Evolutionary conservation across 2,113 vertebrate species (phyloP).

Genomic region (Nyctereutes procyonoides): DNA sequence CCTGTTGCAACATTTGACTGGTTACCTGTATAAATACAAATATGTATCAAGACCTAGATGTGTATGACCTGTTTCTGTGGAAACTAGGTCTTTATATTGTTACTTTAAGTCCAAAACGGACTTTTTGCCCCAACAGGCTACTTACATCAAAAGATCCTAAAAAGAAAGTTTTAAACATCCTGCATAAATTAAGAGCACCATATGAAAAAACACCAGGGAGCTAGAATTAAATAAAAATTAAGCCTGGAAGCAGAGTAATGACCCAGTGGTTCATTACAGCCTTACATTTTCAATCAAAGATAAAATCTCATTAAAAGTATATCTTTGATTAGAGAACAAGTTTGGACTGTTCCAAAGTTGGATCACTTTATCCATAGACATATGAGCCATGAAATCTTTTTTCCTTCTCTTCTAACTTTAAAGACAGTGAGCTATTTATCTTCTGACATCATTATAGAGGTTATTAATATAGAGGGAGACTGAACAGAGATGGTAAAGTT

Average conservation of each 20-base stretch:
- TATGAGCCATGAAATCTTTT: neutral
- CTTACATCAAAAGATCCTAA: constrained; percentile 44
- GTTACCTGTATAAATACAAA: neutral
- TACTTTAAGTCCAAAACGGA: constrained; percentile 25
- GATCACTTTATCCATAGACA: constrained; percentile 26
- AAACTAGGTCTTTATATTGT: constrained; percentile 13
- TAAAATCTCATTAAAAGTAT: constrained; percentile 74
- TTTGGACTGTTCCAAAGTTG: constrained; percentile 52
- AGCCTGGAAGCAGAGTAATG: constrained; percentile 61
- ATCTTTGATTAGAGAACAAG: constrained; percentile 72
- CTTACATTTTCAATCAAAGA: constrained; percentile 72
- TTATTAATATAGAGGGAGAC: neutral
- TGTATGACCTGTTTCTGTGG: neutral
- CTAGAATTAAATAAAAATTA: constrained; percentile 79
- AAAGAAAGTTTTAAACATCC: constrained; percentile 61
- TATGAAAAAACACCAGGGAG: constrained; percentile 57
- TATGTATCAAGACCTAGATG: neutral
- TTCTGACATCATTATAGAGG: constrained; percentile 25
- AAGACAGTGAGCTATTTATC: neutral
- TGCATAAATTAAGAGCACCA: constrained; percentile 56
- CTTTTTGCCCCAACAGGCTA: neutral
- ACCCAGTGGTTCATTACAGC: constrained; percentile 56
- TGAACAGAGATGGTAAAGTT: neutral
- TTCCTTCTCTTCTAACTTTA: constrained; percentile 5
- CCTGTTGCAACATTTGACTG: neutral